phyloP scores from a whole-genome alignment of 1,140 invertebrate genomes.

The Elysia chlorotica region DNA sequence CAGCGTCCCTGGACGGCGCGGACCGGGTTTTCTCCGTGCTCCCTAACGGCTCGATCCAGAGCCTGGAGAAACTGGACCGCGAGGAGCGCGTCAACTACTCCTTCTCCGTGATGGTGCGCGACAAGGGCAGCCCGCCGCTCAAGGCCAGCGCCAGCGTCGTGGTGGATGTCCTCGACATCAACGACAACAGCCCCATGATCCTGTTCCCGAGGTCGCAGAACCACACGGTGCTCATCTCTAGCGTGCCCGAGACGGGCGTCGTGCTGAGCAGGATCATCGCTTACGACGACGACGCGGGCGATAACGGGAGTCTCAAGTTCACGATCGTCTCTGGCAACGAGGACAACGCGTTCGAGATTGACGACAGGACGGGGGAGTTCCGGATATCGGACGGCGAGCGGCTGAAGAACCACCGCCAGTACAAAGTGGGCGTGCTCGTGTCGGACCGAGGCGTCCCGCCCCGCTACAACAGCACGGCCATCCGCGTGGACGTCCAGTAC shows the following conservation, averaged over 20 bases:
- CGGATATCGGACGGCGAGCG: constrained; percentile 65
- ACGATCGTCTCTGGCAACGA: constrained; percentile 79
- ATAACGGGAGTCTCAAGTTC: constrained; percentile 90
- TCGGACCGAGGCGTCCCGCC: constrained; percentile 24
- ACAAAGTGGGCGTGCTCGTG: constrained; percentile 25
- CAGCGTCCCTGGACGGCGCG: constrained; percentile 22
- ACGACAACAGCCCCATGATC: constrained; percentile 45
- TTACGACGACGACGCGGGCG: constrained; percentile 59
- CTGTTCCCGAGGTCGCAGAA: constrained; percentile 81
- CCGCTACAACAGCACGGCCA: constrained; percentile 10
- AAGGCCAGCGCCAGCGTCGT: constrained; percentile 35
- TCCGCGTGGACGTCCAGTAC: constrained; percentile 25
- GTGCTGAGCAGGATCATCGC: constrained; percentile 44
- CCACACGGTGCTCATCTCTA: constrained; percentile 79
- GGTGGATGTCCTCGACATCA: constrained; percentile 40
- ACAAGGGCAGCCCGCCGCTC: constrained; percentile 39
- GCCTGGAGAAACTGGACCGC: constrained; percentile 88
- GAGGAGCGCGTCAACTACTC: constrained; percentile 80
- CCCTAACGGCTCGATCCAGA: constrained; percentile 88
- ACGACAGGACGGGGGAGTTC: constrained; percentile 79
- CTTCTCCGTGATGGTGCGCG: constrained; percentile 79
- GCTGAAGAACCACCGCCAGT: constrained; percentile 21
- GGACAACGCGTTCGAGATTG: constrained; percentile 82
- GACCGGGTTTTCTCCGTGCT: constrained; percentile 36
- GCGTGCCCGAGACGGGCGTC: constrained; percentile 78